phyloP scores from a whole-genome alignment of 1,140 invertebrate genomes.

The Drosophila lacertosa region DNA sequence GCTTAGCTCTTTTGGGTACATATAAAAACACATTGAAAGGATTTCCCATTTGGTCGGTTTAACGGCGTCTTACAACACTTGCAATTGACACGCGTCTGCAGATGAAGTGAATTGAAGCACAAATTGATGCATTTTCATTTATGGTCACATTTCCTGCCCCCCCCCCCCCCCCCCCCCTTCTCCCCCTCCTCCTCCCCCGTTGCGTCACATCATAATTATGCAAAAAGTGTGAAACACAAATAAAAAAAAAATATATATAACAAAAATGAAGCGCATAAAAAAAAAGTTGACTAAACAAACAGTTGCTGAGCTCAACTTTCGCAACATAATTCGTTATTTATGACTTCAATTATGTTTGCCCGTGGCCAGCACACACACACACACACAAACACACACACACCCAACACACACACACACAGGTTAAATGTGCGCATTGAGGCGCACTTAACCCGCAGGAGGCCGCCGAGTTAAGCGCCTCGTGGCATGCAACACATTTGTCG shows the following conservation, averaged over 20 bases:
- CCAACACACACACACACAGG: constrained; percentile 43
- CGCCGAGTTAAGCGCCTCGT: constrained; percentile 34
- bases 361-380: constrained; percentile 43
- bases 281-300: constrained; percentile 64
- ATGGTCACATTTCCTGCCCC: no score
- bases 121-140: no score
- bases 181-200: constrained; percentile 2
- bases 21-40: no score
- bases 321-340: constrained; percentile 81
- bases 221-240: constrained; percentile 65
- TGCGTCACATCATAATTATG: constrained; percentile 72
- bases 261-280: constrained; percentile 13
- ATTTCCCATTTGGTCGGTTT: no score
- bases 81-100: no score
- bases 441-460: constrained; percentile 58
- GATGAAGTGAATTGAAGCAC: no score
- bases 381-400: constrained; percentile 30
- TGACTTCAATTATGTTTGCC: constrained; percentile 81
- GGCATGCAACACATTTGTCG: constrained; percentile 67
- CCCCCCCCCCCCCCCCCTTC: no score
- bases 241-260: constrained; percentile 31
- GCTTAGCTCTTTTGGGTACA: no score
- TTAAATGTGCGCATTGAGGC: constrained; percentile 70
- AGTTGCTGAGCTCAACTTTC: constrained; percentile 65
- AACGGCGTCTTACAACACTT: no score